Percentiles rank a stretch among this genome's conserved stretches.
These are phyloP conservation scores for Napeogenes sylphis DNA, from an alignment of 2,888 invertebrate genomes.

Conservation along the genomic window DNA sequence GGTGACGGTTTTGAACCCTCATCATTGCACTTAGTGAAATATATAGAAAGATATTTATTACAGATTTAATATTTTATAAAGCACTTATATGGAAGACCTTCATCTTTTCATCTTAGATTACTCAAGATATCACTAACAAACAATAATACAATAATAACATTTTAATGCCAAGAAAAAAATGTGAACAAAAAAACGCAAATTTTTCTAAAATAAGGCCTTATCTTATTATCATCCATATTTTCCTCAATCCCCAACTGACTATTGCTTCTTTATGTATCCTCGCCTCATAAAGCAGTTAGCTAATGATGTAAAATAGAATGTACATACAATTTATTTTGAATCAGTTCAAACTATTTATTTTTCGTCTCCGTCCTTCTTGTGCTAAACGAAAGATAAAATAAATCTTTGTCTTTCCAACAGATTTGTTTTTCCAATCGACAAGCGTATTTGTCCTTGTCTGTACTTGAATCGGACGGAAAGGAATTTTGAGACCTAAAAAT, in stretches of 20 bases:
- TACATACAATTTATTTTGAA: conserved; percentile 26
- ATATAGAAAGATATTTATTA: too few species aligned
- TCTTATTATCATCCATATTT: not conserved
- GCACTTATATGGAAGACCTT: too few species aligned
- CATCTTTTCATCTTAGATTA: too few species aligned
- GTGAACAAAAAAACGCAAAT: not conserved
- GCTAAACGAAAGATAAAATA: conserved; percentile 33
- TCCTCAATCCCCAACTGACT: conserved; percentile 13
- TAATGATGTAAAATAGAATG: conserved; percentile 26
- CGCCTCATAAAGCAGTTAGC: conserved; percentile 24
- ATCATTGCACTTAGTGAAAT: too few species aligned
- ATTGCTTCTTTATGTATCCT: conserved; percentile 14
- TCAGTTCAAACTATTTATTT: conserved; percentile 25
- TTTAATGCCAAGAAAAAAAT: not conserved
- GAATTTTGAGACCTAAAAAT: conserved; percentile 7
- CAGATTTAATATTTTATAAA: too few species aligned
- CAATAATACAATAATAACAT: too few species aligned
- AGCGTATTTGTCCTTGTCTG: conserved; percentile 39
- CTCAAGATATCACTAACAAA: too few species aligned
- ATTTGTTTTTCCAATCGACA: conserved; percentile 40
- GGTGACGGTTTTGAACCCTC: too few species aligned
- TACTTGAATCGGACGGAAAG: conserved; percentile 11
- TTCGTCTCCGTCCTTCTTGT: conserved; percentile 17
- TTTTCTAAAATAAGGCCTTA: not conserved
- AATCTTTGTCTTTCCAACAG: conserved; percentile 39